These are phyloP conservation scores for Melanitta fusca DNA, from an alignment of 2,797 vertebrate genomes.

Conservation along the genomic window DNA sequence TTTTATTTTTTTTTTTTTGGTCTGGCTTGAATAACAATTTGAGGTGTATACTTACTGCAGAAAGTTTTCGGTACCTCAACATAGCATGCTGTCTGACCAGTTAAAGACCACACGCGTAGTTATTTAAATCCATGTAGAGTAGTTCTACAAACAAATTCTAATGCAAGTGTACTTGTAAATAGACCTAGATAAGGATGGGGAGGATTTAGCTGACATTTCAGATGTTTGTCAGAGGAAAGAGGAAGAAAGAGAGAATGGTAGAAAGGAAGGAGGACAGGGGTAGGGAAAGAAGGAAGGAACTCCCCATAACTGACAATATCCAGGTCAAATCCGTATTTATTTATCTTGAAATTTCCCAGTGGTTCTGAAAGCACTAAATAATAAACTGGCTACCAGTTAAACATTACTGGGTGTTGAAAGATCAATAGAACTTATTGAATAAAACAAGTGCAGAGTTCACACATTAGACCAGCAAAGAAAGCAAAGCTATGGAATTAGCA, in stretches of 20 bases:
- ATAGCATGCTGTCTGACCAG: background rate
- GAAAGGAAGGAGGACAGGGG: too few relatives aligned
- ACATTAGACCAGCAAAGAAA: background rate
- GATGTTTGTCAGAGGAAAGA: background rate
- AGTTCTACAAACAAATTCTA: background rate
- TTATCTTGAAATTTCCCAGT: background rate
- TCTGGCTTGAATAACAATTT: background rate
- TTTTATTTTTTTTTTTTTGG: too few relatives aligned
- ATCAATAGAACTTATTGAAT: background rate
- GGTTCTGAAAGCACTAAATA: background rate
- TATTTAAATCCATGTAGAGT: background rate
- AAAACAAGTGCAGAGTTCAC: background rate
- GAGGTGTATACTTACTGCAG: background rate
- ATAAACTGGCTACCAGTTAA: background rate
- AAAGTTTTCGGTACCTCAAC: background rate
- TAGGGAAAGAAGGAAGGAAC: background rate
- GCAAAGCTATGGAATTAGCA: background rate
- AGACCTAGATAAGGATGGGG: background rate
- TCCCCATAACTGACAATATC: background rate
- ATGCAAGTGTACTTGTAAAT: background rate
- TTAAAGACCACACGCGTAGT: background rate
- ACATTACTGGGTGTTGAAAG: background rate
- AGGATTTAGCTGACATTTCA: background rate
- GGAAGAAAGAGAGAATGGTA: too few relatives aligned
- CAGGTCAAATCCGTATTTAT: background rate